phyloP scores from a whole-genome alignment of 1,140 invertebrate species.

The Thaumatotibia leucotreta region DNA sequence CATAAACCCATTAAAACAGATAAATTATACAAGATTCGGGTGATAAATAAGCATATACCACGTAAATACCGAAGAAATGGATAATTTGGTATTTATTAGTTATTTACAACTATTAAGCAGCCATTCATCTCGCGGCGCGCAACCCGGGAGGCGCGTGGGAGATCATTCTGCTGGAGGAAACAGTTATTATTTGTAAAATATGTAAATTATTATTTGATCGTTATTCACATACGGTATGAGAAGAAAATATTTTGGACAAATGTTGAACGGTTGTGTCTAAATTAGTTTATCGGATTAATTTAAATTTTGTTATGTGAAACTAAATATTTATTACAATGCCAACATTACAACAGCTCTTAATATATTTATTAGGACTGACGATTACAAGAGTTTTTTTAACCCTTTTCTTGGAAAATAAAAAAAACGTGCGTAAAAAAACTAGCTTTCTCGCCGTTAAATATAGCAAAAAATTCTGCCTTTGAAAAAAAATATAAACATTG shows the following conservation, averaged over 20 bases:
- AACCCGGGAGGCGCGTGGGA: background rate
- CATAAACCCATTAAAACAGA: background rate
- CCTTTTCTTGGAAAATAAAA: no score
- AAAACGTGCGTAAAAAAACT: no score
- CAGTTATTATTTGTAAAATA: constrained; percentile 9
- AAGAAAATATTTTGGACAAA: background rate
- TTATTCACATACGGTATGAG: background rate
- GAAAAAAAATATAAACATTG: no score
- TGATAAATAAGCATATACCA: background rate
- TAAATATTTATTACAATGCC: no score
- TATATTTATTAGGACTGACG: no score
- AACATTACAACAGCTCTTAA: no score
- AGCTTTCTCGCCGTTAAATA: no score
- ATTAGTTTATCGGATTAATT: no score
- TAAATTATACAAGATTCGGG: background rate
- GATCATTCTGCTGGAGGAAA: background rate
- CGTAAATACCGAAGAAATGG: background rate
- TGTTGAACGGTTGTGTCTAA: background rate
- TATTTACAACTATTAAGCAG: background rate
- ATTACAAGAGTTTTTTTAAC: no score
- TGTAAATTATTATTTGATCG: background rate
- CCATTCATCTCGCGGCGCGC: background rate
- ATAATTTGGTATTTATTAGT: background rate
- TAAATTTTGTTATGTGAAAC: no score
- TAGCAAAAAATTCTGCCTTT: no score